Conservation (phyloP, 2,113 vertebrate species). For the Dascyllus trimaculatus region DNA sequence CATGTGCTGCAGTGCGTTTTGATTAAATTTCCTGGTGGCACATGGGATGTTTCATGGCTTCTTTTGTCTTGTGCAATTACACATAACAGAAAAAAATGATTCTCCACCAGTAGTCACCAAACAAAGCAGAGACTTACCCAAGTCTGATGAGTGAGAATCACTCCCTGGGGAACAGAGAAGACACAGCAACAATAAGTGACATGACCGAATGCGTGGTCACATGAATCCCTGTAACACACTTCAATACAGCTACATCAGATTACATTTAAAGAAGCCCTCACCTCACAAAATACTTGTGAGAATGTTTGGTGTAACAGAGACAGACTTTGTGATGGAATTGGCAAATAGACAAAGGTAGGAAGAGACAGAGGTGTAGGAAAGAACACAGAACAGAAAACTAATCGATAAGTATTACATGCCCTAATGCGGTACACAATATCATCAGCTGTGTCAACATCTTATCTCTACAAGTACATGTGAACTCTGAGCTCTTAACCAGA, state of each 20-base stretch:
- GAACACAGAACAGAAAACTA: not conserved
- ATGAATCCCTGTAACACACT: not conserved
- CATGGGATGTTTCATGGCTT: not conserved
- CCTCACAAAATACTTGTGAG: not conserved
- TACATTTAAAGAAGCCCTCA: no score
- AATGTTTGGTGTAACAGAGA: not conserved
- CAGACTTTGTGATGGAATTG: no score
- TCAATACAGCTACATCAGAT: no score
- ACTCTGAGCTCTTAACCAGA: no score
- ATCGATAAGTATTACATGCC: not conserved
- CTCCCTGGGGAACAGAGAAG: conserved; percentile 84
- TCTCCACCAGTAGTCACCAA: not conserved
- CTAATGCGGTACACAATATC: not conserved
- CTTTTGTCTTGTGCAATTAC: not conserved
- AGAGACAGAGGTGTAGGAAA: not conserved
- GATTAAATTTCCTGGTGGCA: not conserved
- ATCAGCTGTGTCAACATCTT: no score
- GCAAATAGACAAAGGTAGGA: not conserved
- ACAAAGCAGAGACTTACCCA: conserved; percentile 86
- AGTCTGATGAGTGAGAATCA: conserved; percentile 93
- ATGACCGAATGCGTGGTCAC: not conserved
- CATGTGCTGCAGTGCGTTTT: not conserved
- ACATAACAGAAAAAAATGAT: not conserved
- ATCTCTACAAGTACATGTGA: no score
- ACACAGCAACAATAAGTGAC: conserved; percentile 25